A percentile compares a stretch with the other conserved stretches of the same genome.
These are phyloP conservation scores for Cryptocheilus praepositus DNA, from an alignment of 2,888 invertebrate genomes.

Conservation along the genomic window DNA sequence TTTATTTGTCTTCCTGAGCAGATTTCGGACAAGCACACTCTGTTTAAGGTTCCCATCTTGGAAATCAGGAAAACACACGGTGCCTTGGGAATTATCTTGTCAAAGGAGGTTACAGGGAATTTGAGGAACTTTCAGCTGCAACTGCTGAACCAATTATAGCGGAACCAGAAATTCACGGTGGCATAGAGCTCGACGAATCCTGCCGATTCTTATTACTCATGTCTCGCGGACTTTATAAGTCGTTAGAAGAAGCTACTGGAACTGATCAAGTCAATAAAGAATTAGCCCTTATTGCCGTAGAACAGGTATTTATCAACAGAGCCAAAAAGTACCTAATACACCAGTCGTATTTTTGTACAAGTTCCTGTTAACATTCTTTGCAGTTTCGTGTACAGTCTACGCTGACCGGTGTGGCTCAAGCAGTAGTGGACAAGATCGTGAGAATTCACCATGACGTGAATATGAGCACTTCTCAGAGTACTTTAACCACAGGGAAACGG, in stretches of 20 bases:
- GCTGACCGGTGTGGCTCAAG: slow-evolving; percentile 88
- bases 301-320: slow-evolving; percentile 79
- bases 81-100: slow-evolving; percentile 92
- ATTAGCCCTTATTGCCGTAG: slow-evolving; percentile 86
- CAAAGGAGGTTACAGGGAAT: slow-evolving; percentile 90
- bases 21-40: background rate
- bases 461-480: slow-evolving; percentile 77
- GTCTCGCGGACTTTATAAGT: slow-evolving; percentile 90
- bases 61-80: slow-evolving; percentile 88
- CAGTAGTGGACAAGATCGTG: slow-evolving; percentile 89
- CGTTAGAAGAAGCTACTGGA: slow-evolving; percentile 86
- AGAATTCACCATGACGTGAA: slow-evolving; percentile 88
- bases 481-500: slow-evolving; percentile 78
- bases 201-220: slow-evolving; percentile 90
- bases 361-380: slow-evolving; percentile 35
- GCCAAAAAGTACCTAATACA: no score
- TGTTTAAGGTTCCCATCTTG: slow-evolving; percentile 80
- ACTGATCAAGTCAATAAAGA: slow-evolving; percentile 89
- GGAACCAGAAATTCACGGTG: slow-evolving; percentile 89
- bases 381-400: slow-evolving; percentile 87
- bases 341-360: background rate
- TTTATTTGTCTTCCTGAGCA: no score
- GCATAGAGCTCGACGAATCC: slow-evolving; percentile 85
- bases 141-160: slow-evolving; percentile 87
- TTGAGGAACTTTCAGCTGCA: slow-evolving; percentile 84